Percentiles rank a stretch among this genome's conserved stretches.
Evolutionary conservation across 1,140 invertebrate genomes (phyloP).

Genomic region (Leptinotarsa lineolata): DNA sequence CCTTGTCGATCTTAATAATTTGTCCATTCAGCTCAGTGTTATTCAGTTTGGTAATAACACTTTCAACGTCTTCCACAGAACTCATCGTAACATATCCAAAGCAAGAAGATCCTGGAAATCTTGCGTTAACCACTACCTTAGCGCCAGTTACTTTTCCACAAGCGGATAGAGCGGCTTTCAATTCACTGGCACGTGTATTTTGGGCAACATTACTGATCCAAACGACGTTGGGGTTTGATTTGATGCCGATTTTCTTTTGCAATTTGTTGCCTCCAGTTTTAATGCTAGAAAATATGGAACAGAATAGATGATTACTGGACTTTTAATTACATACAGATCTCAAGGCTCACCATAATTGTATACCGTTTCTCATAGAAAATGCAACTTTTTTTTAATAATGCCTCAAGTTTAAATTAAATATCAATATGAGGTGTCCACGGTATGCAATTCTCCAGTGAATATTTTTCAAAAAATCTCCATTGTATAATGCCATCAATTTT

Average conservation of each 20-base stretch:
- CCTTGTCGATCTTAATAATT: conserved; percentile 92
- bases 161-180: conserved; percentile 89
- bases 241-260: conserved; percentile 31
- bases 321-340: neutral
- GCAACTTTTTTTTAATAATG: neutral
- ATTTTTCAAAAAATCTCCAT: neutral
- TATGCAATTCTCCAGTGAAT: no score
- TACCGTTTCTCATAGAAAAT: conserved; percentile 7
- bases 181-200: conserved; percentile 85
- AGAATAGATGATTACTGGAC: neutral
- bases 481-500: no score
- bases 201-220: conserved; percentile 93
- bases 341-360: conserved; percentile 1
- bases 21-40: conserved; percentile 89
- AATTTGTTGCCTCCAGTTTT: conserved; percentile 14
- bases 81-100: conserved; percentile 96
- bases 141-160: conserved; percentile 94
- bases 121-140: conserved; percentile 94
- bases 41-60: conserved; percentile 88
- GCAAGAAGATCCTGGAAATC: conserved; percentile 86
- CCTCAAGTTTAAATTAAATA: no score
- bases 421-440: no score
- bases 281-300: conserved; percentile 11
- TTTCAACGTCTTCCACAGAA: conserved; percentile 82
- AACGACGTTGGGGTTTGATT: conserved; percentile 67